Percentiles rank a stretch among this genome's conserved stretches.
Evolutionary conservation across 2,113 vertebrate genomes (phyloP).

Genomic region (Psephotus haematonotus): DNA sequence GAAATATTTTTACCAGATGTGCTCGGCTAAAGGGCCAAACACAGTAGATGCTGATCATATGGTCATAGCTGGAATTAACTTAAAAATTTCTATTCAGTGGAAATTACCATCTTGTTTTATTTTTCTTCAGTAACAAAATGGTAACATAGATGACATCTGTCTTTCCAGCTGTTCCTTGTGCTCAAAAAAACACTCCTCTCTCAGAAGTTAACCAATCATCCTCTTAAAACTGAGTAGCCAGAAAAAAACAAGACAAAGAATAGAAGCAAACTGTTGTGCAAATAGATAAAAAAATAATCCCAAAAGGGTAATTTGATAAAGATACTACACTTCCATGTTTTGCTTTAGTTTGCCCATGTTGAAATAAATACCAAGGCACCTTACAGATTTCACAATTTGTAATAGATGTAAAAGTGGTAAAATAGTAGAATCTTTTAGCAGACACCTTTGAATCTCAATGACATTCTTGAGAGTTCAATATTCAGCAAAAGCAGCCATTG

Average conservation of each 20-base stretch:
- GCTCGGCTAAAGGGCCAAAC: neutral
- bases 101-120: conserved; percentile 22
- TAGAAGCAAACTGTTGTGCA: neutral
- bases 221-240: neutral
- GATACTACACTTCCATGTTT: neutral
- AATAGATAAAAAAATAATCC: neutral
- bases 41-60: conserved; percentile 18
- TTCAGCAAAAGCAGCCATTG: neutral
- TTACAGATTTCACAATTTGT: neutral
- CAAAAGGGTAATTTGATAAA: neutral
- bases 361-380: neutral
- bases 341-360: neutral
- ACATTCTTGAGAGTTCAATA: neutral
- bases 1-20: conserved; percentile 44
- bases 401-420: neutral
- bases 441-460: neutral
- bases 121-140: conserved; percentile 20
- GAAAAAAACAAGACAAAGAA: neutral
- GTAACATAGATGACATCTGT: conserved; percentile 18
- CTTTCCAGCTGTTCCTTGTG: conserved; percentile 49
- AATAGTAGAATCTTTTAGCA: neutral
- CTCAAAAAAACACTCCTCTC: neutral
- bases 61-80: conserved; percentile 39
- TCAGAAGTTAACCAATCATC: neutral
- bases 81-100: neutral